phyloP scores from a whole-genome alignment of 1,140 invertebrate genomes.

The Zeugodacus cucurbitae region DNA sequence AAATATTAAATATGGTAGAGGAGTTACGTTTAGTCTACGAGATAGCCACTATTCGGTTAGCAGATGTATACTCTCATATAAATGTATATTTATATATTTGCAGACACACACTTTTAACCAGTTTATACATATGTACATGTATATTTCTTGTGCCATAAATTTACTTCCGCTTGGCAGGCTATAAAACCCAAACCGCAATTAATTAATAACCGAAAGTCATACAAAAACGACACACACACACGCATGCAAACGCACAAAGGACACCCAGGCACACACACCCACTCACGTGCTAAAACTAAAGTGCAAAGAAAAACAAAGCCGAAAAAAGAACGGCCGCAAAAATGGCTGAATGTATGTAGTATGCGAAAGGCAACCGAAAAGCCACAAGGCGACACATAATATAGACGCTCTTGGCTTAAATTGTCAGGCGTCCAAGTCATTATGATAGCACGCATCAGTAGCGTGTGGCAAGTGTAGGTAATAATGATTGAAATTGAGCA shows the following conservation, averaged over 20 bases:
- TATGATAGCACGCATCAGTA: neutral
- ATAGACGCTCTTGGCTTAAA: neutral
- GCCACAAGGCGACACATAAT: slow-evolving; percentile 17
- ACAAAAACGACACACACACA: neutral
- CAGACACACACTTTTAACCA: no score
- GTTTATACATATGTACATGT: neutral
- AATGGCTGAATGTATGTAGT: no score
- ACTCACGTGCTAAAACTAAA: neutral
- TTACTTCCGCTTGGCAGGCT: neutral
- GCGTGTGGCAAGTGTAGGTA: neutral
- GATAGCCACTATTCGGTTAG: no score
- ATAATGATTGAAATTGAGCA: neutral
- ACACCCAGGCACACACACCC: neutral
- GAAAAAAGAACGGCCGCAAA: neutral
- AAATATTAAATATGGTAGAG: no score
- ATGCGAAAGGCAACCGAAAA: neutral
- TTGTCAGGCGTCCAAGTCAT: neutral
- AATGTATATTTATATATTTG: no score
- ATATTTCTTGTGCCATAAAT: neutral
- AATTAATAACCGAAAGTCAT: slow-evolving; percentile 6
- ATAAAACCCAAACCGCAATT: slow-evolving; percentile 16
- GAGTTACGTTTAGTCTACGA: no score
- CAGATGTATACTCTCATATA: no score
- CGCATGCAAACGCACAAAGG: neutral
- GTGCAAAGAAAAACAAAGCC: neutral